These are phyloP conservation scores for Vireo altiloquus DNA, from an alignment of 2,113 vertebrate genomes.

Conservation along the genomic window DNA sequence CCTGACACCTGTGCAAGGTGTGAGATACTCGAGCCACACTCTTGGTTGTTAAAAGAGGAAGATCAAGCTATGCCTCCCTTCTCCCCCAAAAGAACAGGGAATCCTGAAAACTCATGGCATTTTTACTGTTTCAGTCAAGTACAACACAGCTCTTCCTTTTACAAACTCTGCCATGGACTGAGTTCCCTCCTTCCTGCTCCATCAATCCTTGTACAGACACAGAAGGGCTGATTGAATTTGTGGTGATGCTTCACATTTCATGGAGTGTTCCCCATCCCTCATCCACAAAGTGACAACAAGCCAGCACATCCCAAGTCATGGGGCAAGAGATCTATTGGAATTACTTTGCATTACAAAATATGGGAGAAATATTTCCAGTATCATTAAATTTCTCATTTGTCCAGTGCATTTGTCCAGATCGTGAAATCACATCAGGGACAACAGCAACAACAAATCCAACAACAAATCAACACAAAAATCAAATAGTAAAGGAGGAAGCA, in stretches of 20 bases:
- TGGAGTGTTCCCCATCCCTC: background rate
- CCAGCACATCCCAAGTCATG: background rate
- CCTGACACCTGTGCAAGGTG: background rate
- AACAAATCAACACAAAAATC: background rate
- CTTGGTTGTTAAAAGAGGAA: background rate
- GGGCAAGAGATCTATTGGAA: background rate
- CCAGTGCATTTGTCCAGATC: background rate
- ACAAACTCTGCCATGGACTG: background rate
- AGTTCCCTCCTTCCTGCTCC: background rate
- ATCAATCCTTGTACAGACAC: background rate
- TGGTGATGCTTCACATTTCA: background rate
- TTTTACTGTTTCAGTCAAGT: background rate
- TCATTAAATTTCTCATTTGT: constrained; percentile 56
- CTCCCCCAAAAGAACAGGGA: background rate
- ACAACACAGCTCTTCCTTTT: background rate
- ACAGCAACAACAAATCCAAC: background rate
- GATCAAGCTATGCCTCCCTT: background rate
- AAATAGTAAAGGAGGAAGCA: background rate
- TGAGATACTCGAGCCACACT: background rate
- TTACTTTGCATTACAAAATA: background rate
- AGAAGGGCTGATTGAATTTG: background rate
- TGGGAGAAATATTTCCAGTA: constrained; percentile 18
- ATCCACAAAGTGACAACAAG: background rate
- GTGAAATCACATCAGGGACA: background rate
- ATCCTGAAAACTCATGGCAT: background rate